Base-by-base conservation (phyloP, 64 coral and sea anemone species). In the Pocillopora damicornis region DNA sequence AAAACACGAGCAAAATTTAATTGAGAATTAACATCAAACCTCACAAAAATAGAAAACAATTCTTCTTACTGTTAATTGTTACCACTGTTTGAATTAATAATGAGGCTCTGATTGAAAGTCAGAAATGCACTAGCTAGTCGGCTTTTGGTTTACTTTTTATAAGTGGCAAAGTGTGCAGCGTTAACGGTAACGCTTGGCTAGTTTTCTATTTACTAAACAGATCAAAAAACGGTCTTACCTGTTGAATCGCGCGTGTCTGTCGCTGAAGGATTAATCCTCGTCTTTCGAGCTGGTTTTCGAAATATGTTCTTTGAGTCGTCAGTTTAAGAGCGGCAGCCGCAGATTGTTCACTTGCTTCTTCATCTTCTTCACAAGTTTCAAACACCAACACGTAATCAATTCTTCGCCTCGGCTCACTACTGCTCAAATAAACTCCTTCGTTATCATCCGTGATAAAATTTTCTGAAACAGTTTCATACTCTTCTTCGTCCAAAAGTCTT, bases 371-470 rank as follows among this genome's bases (percentile, higher is more conserved):
- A 0, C 63, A 72, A 17, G 81, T 85, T 73, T 85, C 81, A 58
- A 72, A 85, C 0, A 85, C 81, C 38, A 85, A 58, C 0, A 85
- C 81, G 65, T 85, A 85, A 57, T 85, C 81, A 72, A 66, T 73
- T 37, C 81, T 66, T 15, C 38, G 38, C 38, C 37, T 58, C 8
- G 81, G 20, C 68, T 58, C 65, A 20, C 64, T 20, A 17, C 0
- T 2, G 15, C 20, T 67, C 64, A 58, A 84, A 25, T 77, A 77
- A 57, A 77, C 37, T 8, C 37, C 36, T 15, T 42, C 15, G 63
- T 71, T 84, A 13, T 73, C 36, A 18, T 20, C 35, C 6, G 63
- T 56, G 15, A 11, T 42, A 0, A 72, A 35, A n/a, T 38, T 34
- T 13, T 56, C 63, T 22, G 80, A 22, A 17, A 68, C 62, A 67